Evolutionary conservation across 2,797 vertebrate species (phyloP).

Genomic region (Schizopygopsis pylzovi): DNA sequence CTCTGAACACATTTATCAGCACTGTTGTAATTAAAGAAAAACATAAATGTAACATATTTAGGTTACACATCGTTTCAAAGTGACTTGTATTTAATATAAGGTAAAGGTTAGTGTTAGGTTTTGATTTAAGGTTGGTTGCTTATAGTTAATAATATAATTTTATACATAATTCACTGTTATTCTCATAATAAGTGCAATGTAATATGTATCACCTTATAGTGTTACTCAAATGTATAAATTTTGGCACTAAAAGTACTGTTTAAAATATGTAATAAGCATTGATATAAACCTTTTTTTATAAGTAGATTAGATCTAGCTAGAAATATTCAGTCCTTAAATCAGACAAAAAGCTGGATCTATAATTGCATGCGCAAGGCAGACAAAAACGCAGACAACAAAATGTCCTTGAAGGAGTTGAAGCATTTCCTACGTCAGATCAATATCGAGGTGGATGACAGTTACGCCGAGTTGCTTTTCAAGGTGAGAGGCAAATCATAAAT

Average conservation of each 20-base stretch:
- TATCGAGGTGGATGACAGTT: constrained; percentile 84
- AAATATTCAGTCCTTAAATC: constrained; percentile 78
- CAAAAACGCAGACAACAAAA: constrained; percentile 93
- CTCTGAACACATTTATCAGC: neutral
- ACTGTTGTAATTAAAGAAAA: neutral
- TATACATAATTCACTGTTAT: neutral
- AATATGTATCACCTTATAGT: neutral
- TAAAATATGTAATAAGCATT: neutral
- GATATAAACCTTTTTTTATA: neutral
- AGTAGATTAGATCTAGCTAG: neutral
- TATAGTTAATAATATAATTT: neutral
- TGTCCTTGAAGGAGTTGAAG: constrained; percentile 94
- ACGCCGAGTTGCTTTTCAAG: constrained; percentile 86
- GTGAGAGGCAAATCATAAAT: constrained; percentile 67
- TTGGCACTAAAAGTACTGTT: neutral
- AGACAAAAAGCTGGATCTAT: constrained; percentile 88
- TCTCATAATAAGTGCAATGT: neutral
- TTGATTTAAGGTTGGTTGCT: neutral
- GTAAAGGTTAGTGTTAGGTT: neutral
- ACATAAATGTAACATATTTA: neutral
- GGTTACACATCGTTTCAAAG: neutral
- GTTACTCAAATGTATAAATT: too few relatives aligned
- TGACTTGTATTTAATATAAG: neutral
- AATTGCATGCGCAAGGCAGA: constrained; percentile 92
- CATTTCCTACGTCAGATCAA: constrained; percentile 91